A percentile compares a stretch with the other conserved stretches of the same genome.
Conservation (phyloP, 2,888 invertebrate genomes). For the Iselma pallidipennis region DNA sequence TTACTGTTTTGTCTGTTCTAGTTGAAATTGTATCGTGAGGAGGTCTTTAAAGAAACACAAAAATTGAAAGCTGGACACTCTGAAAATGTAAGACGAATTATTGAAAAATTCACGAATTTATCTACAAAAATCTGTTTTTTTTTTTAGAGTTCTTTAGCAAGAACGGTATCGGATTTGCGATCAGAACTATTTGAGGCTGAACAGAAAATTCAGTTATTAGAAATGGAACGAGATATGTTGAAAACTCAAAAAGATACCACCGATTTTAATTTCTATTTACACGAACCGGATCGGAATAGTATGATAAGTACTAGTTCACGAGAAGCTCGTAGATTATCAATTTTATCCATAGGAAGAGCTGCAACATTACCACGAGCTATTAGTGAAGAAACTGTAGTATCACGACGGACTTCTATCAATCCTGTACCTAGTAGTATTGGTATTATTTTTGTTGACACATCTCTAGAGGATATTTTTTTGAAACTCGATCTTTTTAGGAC, state of each 20-base stretch:
- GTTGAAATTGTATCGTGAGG: slow-evolving; percentile 67
- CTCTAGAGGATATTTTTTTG: neutral
- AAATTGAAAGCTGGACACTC: slow-evolving; percentile 60
- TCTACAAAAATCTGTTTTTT: slow-evolving; percentile 45
- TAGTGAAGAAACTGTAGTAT: slow-evolving; percentile 44
- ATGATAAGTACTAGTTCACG: neutral
- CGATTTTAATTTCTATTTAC: slow-evolving; percentile 16
- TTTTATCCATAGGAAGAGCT: slow-evolving; percentile 5
- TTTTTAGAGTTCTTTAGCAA: slow-evolving; percentile 33
- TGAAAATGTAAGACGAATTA: slow-evolving; percentile 56
- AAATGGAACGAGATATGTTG: slow-evolving; percentile 35
- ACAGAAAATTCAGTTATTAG: slow-evolving; percentile 36
- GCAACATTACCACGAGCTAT: slow-evolving; percentile 31
- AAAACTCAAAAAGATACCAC: slow-evolving; percentile 13
- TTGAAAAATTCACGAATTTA: neutral
- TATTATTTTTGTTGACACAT: slow-evolving; percentile 13
- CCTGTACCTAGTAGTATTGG: slow-evolving; percentile 33
- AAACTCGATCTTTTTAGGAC: slow-evolving; percentile 33
- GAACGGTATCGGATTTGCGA: slow-evolving; percentile 35
- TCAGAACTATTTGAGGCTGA: slow-evolving; percentile 39
- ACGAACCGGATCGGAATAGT: neutral
- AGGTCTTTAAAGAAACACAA: slow-evolving; percentile 64
- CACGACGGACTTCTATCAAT: slow-evolving; percentile 41
- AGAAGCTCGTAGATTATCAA: slow-evolving; percentile 2
- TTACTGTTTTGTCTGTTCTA: slow-evolving; percentile 44